A percentile compares a stretch with the other conserved stretches of the same genome.
phyloP scores from a whole-genome alignment of 2,888 invertebrate genomes.

The Automeris io region DNA sequence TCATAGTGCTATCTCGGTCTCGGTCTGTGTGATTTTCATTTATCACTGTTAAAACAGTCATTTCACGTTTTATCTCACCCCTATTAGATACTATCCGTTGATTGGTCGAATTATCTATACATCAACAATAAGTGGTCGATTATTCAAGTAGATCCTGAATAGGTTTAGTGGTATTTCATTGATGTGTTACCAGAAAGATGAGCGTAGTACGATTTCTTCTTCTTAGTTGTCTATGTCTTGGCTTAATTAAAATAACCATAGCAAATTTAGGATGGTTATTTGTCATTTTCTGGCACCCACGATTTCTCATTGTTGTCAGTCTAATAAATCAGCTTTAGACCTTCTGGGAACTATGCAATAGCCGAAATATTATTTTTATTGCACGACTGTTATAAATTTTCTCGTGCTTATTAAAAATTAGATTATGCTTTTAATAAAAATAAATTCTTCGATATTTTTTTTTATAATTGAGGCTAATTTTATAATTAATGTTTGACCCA shows the following conservation, averaged over 20 bases:
- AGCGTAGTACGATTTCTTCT: too few relatives aligned
- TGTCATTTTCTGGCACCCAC: conserved; percentile 50
- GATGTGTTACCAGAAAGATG: too few relatives aligned
- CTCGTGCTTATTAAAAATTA: conserved; percentile 28
- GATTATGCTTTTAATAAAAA: conserved; percentile 16
- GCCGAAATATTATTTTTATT: conserved; percentile 27
- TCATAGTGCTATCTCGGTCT: too few relatives aligned
- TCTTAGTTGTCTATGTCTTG: conserved; percentile 13
- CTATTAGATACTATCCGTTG: too few relatives aligned
- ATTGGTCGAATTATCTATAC: too few relatives aligned
- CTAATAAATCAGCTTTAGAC: conserved; percentile 49
- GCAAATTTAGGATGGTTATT: conserved; percentile 58
- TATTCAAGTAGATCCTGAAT: too few relatives aligned
- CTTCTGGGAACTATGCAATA: conserved; percentile 51
- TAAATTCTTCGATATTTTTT: conserved; percentile 26
- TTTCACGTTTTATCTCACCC: too few relatives aligned
- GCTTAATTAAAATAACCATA: conserved; percentile 60
- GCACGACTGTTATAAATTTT: conserved; percentile 39
- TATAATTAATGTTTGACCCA: conserved; percentile 15
- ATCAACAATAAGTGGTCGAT: too few relatives aligned
- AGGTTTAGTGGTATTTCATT: too few relatives aligned
- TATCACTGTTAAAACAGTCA: too few relatives aligned
- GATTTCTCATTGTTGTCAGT: conserved; percentile 37
- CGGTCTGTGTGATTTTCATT: too few relatives aligned
- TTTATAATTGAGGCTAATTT: conserved; percentile 24